Percentiles rank a stretch among this genome's conserved stretches.
These are phyloP conservation scores for Aepyceros melampus DNA, from an alignment of 2,113 vertebrate genomes.

Conservation along the genomic window DNA sequence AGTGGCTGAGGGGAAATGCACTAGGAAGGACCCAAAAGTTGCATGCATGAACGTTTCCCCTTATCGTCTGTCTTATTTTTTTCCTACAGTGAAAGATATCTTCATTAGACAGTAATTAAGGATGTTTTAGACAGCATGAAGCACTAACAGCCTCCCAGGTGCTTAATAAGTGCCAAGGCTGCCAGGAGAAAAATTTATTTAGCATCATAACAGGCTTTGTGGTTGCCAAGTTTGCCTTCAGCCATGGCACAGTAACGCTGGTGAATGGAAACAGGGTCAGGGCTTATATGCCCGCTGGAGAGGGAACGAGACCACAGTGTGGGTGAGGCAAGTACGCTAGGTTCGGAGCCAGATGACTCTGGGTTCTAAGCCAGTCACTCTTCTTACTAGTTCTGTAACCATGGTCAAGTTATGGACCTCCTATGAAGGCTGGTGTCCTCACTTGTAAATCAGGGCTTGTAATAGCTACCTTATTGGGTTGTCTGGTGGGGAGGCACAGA, in stretches of 20 bases:
- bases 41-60: slow-evolving; percentile 33
- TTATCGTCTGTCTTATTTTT: not conserved
- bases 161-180: slow-evolving; percentile 71
- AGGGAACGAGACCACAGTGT: not conserved
- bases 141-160: slow-evolving; percentile 68
- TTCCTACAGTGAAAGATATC: slow-evolving; percentile 63
- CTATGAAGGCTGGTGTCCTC: accelerated
- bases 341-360: not conserved
- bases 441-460: no score
- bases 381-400: not conserved
- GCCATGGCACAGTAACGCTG: not conserved
- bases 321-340: no score
- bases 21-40: not conserved
- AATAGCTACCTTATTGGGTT: accelerated
- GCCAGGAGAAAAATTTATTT: slow-evolving; percentile 75
- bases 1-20: not conserved
- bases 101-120: slow-evolving; percentile 77
- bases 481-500: accelerated
- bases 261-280: not conserved
- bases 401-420: accelerated
- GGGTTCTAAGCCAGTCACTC: not conserved
- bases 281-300: accelerated
- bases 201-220: slow-evolving; percentile 18
- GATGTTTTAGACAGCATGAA: slow-evolving; percentile 68
- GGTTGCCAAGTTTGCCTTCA: slow-evolving; percentile 41